A percentile compares a stretch with the other conserved stretches of the same genome.
Evolutionary conservation across 2,797 vertebrate genomes (phyloP).

Genomic region (Chrosomus eos): DNA sequence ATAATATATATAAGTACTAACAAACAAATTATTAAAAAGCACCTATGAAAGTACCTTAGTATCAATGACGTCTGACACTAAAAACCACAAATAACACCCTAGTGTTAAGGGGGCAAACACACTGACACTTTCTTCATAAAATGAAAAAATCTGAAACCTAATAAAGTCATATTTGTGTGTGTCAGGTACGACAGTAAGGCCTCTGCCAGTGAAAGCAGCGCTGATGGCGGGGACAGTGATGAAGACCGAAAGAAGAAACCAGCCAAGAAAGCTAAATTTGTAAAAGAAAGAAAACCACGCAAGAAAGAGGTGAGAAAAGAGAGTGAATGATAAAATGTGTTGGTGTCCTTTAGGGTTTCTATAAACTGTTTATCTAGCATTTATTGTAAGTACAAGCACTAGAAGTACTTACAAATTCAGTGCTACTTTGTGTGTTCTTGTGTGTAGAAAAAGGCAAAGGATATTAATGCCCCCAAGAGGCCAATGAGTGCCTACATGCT

Average conservation of each 20-base stretch:
- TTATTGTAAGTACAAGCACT: not conserved
- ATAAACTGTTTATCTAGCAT: not conserved
- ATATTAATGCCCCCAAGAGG: slow-evolving; percentile 89
- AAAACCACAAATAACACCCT: not conserved
- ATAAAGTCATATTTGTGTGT: slow-evolving; percentile 19
- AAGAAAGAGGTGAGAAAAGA: slow-evolving; percentile 61
- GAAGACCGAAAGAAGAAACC: slow-evolving; percentile 85
- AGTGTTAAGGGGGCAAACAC: not conserved
- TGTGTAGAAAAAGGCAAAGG: slow-evolving; percentile 87
- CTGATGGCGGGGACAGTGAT: slow-evolving; percentile 82
- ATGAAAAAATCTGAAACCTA: not conserved
- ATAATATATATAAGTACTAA: not conserved
- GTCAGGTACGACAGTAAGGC: slow-evolving; percentile 95
- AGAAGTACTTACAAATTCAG: not conserved
- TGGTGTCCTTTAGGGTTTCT: not conserved
- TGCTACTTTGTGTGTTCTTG: not conserved
- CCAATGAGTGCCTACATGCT: slow-evolving; percentile 97
- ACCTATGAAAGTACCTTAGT: not conserved
- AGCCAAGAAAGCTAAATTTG: slow-evolving; percentile 85
- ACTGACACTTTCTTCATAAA: too few species aligned
- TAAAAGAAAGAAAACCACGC: slow-evolving; percentile 79
- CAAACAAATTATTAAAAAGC: not conserved
- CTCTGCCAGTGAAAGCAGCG: slow-evolving; percentile 91
- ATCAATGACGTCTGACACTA: not conserved
- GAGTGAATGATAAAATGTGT: slow-evolving; percentile 9